These are phyloP conservation scores for Plusia festucae DNA, from an alignment of 2,888 invertebrate species.

Conservation along the genomic window DNA sequence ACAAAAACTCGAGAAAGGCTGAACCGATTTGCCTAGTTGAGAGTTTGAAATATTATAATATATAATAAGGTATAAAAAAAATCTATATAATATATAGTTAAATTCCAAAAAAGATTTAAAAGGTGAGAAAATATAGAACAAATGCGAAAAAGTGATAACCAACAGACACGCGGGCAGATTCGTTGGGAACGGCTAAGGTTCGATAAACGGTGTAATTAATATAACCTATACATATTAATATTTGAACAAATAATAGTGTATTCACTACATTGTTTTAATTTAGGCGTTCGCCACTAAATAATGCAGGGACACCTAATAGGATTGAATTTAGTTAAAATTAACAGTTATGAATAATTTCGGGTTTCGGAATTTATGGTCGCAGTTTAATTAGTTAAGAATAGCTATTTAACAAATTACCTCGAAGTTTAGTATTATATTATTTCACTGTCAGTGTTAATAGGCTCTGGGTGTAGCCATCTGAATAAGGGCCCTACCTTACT, in stretches of 20 bases:
- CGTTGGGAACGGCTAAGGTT: no score
- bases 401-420: background rate
- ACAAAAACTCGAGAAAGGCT: no score
- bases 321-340: background rate
- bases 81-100: no score
- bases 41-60: no score
- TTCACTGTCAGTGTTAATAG: background rate
- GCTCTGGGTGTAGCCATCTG: background rate
- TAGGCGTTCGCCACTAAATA: background rate
- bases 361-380: background rate
- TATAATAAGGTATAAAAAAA: no score
- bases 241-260: background rate
- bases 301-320: background rate
- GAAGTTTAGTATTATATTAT: background rate
- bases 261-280: no score
- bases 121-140: no score
- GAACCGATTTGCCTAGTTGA: no score
- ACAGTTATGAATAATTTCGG: slow-evolving; percentile 4
- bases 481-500: background rate
- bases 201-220: no score
- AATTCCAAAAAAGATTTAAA: no score
- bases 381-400: background rate
- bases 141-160: no score
- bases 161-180: no score
- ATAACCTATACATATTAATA: background rate